Percentiles rank a stretch among this genome's conserved stretches.
Conservation (phyloP, 1,140 invertebrate genomes). For the Dendroctonus ponderosae region DNA sequence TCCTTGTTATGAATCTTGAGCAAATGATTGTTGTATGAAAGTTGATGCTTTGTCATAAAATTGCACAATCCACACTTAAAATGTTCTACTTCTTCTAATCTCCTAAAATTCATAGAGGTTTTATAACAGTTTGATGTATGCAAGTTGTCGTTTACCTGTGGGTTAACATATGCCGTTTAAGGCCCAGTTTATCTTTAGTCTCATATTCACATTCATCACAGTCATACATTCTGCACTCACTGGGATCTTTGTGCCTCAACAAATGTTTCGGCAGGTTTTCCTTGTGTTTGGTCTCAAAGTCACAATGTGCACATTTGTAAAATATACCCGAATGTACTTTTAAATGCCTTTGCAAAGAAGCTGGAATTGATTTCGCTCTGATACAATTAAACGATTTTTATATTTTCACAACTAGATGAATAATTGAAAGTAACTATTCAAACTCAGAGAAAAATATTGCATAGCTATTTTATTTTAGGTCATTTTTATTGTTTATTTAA, state of each 20-base stretch:
- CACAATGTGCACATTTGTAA: slow-evolving; percentile 9
- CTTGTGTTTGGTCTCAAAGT: slow-evolving; percentile 14
- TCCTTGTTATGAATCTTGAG: slow-evolving; percentile 21
- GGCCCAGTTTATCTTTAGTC: slow-evolving; percentile 6
- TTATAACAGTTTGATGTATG: neutral
- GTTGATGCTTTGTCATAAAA: slow-evolving; percentile 20
- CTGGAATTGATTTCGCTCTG: too few relatives aligned
- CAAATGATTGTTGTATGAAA: slow-evolving; percentile 14
- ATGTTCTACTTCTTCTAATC: slow-evolving; percentile 21
- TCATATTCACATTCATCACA: slow-evolving; percentile 17
- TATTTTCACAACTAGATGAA: too few relatives aligned
- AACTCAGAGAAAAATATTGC: too few relatives aligned
- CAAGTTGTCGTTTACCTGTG: slow-evolving; percentile 9
- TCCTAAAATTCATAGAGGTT: slow-evolving; percentile 2
- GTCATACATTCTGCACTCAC: slow-evolving; percentile 3
- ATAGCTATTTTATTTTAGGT: too few relatives aligned
- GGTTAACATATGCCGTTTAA: slow-evolving; percentile 13
- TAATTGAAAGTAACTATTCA: too few relatives aligned
- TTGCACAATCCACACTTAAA: slow-evolving; percentile 16
- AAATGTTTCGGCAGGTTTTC: slow-evolving; percentile 3
- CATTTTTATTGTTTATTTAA: too few relatives aligned
- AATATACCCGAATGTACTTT: slow-evolving; percentile 7
- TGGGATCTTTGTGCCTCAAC: slow-evolving; percentile 5
- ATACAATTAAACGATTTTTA: too few relatives aligned
- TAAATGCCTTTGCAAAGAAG: neutral